phyloP scores from a whole-genome alignment of 2,113 vertebrate genomes.

The Dicerorhinus sumatrensis region DNA sequence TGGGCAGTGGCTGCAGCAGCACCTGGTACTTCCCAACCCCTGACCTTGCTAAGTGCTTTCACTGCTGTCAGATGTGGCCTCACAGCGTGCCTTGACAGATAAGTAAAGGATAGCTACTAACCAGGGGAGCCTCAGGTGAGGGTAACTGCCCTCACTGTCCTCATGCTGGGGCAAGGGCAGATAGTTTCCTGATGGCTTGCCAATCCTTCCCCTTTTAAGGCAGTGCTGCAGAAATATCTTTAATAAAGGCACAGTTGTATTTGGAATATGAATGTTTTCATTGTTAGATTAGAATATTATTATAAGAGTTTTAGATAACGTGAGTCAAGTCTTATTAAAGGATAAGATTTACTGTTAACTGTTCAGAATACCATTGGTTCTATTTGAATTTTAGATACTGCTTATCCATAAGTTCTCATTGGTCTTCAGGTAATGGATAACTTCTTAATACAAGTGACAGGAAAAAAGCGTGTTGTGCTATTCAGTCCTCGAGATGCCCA shows the following conservation, averaged over 20 bases:
- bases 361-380: conserved; percentile 21
- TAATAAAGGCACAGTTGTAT: neutral
- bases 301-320: neutral
- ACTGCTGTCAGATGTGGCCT: neutral
- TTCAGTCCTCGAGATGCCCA: conserved; percentile 95
- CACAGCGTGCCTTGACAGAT: neutral
- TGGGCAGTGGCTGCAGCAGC: neutral
- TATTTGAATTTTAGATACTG: conserved; percentile 50
- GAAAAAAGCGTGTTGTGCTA: conserved; percentile 93
- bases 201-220: neutral
- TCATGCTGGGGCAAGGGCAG: neutral
- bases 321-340: conserved; percentile 8
- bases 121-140: neutral
- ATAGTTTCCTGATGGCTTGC: neutral
- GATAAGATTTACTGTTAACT: conserved; percentile 7
- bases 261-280: neutral
- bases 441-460: conserved; percentile 96
- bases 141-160: neutral
- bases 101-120: neutral
- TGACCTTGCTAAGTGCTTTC: conserved; percentile 4
- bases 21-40: neutral
- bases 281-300: neutral
- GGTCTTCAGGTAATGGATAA: conserved; percentile 97
- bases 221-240: neutral
- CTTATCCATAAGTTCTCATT: conserved; percentile 52